Evolutionary conservation across 2,888 invertebrate genomes (phyloP), one percentile per base, ranked within the genome.

Genomic region (Pandemis heparana): DNA sequence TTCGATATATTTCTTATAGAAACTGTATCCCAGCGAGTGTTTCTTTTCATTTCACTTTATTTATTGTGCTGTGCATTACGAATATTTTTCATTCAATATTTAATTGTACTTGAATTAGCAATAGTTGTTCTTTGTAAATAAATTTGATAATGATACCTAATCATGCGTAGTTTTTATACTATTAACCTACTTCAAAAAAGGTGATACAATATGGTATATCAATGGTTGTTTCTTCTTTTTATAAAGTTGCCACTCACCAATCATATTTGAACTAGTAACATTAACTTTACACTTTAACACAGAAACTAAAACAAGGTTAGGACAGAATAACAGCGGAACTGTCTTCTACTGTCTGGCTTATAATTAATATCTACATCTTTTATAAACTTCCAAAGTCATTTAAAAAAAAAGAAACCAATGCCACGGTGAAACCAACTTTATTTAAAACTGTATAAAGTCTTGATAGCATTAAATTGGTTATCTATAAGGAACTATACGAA

Each of bases 341-440:
- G 76, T 69, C 70, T 70, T 66, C 69, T 73, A 75, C 70, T 74
- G 79, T 81, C 80, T 80, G 77, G 71, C 67, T 62, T 51, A 56
- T 23, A 53, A 71, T 12, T 41, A 14, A 32, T 75, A 77, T 77
- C 76, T 62, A 75, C 56, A 46, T 70, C 76, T 78, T 80, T 79
- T 82, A 82, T 81, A 80, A 75, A 81, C 76, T 75, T 63, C 43
- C 75, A 75, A 74, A 46, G 68, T 63, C 61, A 75, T 53, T 61
- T 73, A 74, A 63, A 70, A 66, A 75, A 74, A 60, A 65, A 41
- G 39, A 32, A 56, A 32, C 61, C 7, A 56, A 61, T 51, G n/a
- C 23, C 60, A 39, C 12, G 39, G 0, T 0, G 62, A 48, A 51
- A 60, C 10, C 10, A 9, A 51, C 41, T 8, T 53, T 63, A 69